These are phyloP conservation scores for Yoshiicerus persimilis DNA, from an alignment of 1,140 invertebrate species.

Conservation along the genomic window DNA sequence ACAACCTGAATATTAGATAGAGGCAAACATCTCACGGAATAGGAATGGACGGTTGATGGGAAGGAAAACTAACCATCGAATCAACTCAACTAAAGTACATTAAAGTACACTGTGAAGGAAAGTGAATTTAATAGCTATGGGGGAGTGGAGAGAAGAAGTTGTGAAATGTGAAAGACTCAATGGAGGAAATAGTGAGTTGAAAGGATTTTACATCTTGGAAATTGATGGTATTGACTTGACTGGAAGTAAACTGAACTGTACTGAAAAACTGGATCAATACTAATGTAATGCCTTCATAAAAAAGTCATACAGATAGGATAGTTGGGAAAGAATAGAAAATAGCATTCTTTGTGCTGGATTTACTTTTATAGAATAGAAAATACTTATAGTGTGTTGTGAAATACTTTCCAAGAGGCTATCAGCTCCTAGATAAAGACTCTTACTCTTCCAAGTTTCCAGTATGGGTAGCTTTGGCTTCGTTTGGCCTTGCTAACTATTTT, in stretches of 20 bases:
- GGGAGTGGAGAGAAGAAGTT: background rate
- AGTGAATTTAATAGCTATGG: background rate
- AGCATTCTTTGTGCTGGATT: background rate
- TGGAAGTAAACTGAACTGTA: background rate
- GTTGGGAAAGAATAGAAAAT: background rate
- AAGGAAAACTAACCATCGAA: background rate
- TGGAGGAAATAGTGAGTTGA: background rate
- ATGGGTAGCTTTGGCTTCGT: background rate
- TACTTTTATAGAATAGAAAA: background rate
- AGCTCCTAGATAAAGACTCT: background rate
- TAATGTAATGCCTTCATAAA: constrained; percentile 28
- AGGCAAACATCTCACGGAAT: background rate
- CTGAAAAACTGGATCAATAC: background rate
- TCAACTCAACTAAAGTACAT: background rate
- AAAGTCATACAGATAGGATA: background rate
- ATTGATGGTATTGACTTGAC: constrained; percentile 12
- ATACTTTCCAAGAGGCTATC: background rate
- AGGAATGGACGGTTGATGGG: background rate
- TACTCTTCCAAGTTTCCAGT: too few relatives aligned
- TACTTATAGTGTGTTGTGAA: background rate
- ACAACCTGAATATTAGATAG: background rate
- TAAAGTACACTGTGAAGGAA: background rate
- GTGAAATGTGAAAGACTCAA: background rate
- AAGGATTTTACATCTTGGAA: constrained; percentile 11
- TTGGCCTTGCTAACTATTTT: background rate